Conservation (phyloP, 2,113 vertebrate genomes). For the Scatophagus argus region DNA sequence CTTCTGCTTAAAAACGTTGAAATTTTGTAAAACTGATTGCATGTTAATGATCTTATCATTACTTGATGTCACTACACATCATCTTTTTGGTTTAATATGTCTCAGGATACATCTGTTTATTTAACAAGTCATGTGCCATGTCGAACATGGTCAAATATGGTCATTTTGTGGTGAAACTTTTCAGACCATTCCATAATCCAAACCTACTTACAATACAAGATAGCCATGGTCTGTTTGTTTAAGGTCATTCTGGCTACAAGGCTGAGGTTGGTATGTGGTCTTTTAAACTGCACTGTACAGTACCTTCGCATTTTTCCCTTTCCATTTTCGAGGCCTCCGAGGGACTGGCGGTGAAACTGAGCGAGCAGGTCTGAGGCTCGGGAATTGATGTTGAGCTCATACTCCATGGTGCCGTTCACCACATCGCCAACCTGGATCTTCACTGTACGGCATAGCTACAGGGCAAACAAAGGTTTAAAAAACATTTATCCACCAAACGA, state of each 20-base stretch:
- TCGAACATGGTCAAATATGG: neutral
- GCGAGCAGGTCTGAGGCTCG: slow-evolving; percentile 85
- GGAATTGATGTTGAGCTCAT: slow-evolving; percentile 83
- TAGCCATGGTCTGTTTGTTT: neutral
- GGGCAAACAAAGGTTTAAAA: neutral
- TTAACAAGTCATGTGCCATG: neutral
- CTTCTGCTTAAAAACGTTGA: neutral
- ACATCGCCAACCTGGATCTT: slow-evolving; percentile 85
- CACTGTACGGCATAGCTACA: slow-evolving; percentile 84
- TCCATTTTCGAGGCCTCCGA: slow-evolving; percentile 79
- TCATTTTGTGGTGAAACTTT: neutral
- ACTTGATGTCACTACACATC: no score
- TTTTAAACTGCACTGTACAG: accelerated
- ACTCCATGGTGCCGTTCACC: slow-evolving; percentile 84
- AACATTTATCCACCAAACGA: neutral
- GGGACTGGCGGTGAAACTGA: slow-evolving; percentile 85
- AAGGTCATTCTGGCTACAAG: neutral
- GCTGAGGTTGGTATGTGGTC: no score
- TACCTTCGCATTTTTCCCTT: slow-evolving; percentile 78
- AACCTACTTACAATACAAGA: neutral
- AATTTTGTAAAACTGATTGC: neutral
- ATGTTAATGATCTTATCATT: no score
- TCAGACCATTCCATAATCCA: neutral
- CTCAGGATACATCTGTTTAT: no score
- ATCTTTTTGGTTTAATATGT: no score